phyloP scores from a whole-genome alignment of 2,888 invertebrate genomes.

The Siphlonurus alternatus region DNA sequence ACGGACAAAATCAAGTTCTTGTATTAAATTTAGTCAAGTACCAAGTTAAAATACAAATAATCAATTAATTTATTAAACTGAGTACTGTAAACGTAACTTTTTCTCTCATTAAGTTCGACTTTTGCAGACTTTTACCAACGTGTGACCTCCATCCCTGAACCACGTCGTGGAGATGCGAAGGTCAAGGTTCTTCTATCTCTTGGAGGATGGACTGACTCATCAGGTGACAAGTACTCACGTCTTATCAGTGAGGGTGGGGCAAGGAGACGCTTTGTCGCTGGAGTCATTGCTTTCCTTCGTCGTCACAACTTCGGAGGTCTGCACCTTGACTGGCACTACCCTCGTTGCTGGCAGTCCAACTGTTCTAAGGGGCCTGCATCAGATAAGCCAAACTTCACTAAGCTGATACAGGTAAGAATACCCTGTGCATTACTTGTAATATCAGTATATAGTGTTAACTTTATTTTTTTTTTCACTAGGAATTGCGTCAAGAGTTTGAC shows the following conservation, averaged over 20 bases:
- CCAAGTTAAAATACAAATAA: too few species aligned
- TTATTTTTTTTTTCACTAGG: constrained; percentile 25
- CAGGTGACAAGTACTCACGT: constrained; percentile 71
- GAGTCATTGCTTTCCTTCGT: constrained; percentile 50
- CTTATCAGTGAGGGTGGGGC: constrained; percentile 49
- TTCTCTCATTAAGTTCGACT: too few species aligned
- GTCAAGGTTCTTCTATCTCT: constrained; percentile 57
- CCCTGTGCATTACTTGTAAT: not conserved
- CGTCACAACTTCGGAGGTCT: constrained; percentile 69
- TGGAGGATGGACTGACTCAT: constrained; percentile 93
- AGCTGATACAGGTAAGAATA: constrained; percentile 44
- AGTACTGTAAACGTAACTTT: too few species aligned
- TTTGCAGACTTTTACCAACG: constrained; percentile 63
- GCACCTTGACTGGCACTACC: constrained; percentile 90
- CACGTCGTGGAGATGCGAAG: constrained; percentile 25
- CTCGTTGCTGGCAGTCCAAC: constrained; percentile 83
- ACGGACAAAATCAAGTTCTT: too few species aligned
- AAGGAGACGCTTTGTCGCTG: constrained; percentile 50
- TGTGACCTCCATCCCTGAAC: constrained; percentile 46
- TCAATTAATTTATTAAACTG: too few species aligned
- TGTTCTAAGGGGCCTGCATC: constrained; percentile 63
- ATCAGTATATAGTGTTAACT: not conserved
- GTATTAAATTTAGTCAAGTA: too few species aligned
- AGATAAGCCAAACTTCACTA: constrained; percentile 62
- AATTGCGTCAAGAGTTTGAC: constrained; percentile 44